Conservation (phyloP, 2,113 vertebrate genomes). For the Daphoenositta chrysoptera region DNA sequence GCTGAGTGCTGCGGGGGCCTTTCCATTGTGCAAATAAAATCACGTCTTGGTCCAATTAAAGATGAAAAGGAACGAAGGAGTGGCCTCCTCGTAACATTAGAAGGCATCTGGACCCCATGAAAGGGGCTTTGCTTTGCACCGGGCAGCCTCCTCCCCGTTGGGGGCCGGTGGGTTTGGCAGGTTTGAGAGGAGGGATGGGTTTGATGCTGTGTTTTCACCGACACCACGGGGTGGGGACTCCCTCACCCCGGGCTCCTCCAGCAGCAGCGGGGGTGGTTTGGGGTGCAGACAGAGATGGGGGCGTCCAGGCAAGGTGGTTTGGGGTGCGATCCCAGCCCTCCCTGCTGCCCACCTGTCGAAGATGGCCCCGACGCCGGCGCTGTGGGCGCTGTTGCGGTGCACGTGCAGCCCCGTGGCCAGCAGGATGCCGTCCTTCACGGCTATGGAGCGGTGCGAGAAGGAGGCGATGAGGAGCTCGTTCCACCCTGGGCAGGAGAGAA, state of each 20-base stretch:
- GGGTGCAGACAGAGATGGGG: neutral
- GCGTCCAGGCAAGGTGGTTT: neutral
- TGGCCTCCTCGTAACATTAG: neutral
- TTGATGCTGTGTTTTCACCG: fast-evolving
- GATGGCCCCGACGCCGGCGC: slow-evolving; percentile 96
- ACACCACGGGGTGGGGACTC: fast-evolving
- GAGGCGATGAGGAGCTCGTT: slow-evolving; percentile 98
- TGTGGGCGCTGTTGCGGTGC: slow-evolving; percentile 96
- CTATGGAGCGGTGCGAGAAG: slow-evolving; percentile 96
- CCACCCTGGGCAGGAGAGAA: slow-evolving; percentile 82
- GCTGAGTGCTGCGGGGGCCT: neutral
- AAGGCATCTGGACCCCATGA: slow-evolving; percentile 33
- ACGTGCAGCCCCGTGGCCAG: slow-evolving; percentile 95
- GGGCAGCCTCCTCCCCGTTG: neutral
- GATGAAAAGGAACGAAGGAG: slow-evolving; percentile 25
- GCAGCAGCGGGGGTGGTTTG: fast-evolving
- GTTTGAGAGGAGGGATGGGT: neutral
- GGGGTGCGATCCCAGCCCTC: neutral
- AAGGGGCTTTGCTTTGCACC: neutral
- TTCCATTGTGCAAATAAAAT: neutral
- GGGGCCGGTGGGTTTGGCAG: neutral
- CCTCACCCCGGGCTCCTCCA: fast-evolving
- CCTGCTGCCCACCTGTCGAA: slow-evolving; percentile 89
- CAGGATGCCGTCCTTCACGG: slow-evolving; percentile 95
- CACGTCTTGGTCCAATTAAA: slow-evolving; percentile 7